These are phyloP conservation scores for Aptenodytes patagonicus DNA, from an alignment of 2,113 vertebrate genomes.

Conservation along the genomic window DNA sequence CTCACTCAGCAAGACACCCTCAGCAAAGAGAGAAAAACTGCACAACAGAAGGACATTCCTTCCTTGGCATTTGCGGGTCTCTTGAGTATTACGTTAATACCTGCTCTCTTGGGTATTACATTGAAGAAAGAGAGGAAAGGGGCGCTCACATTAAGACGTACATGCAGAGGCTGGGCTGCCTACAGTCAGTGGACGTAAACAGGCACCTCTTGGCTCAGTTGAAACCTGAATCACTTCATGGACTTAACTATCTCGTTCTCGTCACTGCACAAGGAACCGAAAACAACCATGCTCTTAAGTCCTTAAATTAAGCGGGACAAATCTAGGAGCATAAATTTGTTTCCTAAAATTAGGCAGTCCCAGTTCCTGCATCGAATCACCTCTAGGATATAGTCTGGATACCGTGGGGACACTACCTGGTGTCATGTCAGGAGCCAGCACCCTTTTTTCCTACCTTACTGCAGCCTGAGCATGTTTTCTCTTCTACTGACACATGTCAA, in stretches of 20 bases:
- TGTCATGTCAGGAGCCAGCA: background rate
- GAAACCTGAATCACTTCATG: background rate
- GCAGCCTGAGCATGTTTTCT: background rate
- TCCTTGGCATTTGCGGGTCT: background rate
- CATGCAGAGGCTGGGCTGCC: background rate
- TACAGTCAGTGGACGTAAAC: background rate
- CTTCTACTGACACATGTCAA: background rate
- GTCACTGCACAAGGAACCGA: background rate
- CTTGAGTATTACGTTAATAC: background rate
- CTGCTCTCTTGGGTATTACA: background rate
- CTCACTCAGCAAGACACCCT: background rate
- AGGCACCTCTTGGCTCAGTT: background rate
- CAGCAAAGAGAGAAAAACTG: background rate
- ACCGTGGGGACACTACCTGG: background rate
- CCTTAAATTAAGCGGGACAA: background rate
- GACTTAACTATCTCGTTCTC: rapidly evolving
- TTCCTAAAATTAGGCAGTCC: background rate
- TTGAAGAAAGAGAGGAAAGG: background rate
- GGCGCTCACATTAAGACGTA: background rate
- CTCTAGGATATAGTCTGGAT: background rate
- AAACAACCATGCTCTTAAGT: background rate
- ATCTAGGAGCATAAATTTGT: background rate
- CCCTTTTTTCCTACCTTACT: background rate
- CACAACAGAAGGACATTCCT: background rate
- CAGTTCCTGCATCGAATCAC: background rate